These are phyloP conservation scores for Mesoclemmys tuberculata DNA, from an alignment of 2,113 vertebrate species.

Conservation along the genomic window DNA sequence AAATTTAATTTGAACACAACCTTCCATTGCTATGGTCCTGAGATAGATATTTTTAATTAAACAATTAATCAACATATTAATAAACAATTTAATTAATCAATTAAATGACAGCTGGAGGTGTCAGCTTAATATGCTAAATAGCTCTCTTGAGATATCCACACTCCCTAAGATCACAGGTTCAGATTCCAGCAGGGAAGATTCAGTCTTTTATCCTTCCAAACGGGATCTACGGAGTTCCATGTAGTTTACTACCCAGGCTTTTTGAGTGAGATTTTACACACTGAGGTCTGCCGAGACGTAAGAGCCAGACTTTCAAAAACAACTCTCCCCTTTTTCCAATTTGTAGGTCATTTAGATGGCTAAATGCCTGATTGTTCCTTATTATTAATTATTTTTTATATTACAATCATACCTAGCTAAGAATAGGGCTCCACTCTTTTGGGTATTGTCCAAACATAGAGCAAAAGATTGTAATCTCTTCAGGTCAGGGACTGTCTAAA, in stretches of 20 bases:
- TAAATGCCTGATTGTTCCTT: background rate
- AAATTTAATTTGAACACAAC: slow-evolving; percentile 46
- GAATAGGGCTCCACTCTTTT: background rate
- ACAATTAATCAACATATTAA: slow-evolving; percentile 68
- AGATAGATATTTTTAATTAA: slow-evolving; percentile 61
- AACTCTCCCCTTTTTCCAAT: background rate
- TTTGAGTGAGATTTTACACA: background rate
- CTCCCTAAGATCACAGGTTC: slow-evolving; percentile 49
- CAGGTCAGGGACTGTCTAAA: background rate
- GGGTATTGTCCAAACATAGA: background rate
- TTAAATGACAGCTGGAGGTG: slow-evolving; percentile 50
- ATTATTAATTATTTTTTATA: background rate
- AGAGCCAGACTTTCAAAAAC: slow-evolving; percentile 35
- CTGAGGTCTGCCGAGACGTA: background rate
- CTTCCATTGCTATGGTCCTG: background rate
- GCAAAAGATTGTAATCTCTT: background rate
- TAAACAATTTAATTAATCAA: no score
- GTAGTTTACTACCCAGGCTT: slow-evolving; percentile 47
- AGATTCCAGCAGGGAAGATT: slow-evolving; percentile 58
- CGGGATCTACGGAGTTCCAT: slow-evolving; percentile 40
- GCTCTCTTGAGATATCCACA: slow-evolving; percentile 37
- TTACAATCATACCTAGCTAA: background rate
- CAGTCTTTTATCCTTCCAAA: slow-evolving; percentile 35
- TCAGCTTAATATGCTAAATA: slow-evolving; percentile 27
- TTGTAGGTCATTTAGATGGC: background rate